phyloP scores from a whole-genome alignment of 2,888 invertebrate species.

The Drosophila anomalata region DNA sequence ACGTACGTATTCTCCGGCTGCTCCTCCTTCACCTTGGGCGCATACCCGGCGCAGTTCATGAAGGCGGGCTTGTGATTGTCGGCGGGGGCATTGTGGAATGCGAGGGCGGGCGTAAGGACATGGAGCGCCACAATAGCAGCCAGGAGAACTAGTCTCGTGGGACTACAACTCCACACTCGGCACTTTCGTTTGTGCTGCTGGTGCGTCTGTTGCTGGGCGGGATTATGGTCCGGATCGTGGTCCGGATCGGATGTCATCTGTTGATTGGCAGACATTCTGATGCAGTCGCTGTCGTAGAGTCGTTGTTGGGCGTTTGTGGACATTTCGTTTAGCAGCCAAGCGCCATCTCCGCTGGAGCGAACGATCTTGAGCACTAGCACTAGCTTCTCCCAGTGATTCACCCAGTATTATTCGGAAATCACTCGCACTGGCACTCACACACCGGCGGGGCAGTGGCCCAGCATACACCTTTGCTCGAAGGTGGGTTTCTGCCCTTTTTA shows the following conservation, averaged over 20 bases:
- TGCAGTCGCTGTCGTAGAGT: slow-evolving; percentile 45
- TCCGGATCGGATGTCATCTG: slow-evolving; percentile 25
- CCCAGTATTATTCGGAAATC: slow-evolving; percentile 53
- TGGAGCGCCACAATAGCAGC: slow-evolving; percentile 23
- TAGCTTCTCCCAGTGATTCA: slow-evolving; percentile 49
- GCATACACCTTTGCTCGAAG: slow-evolving; percentile 35
- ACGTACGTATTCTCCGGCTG: slow-evolving; percentile 90
- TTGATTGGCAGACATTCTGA: slow-evolving; percentile 68
- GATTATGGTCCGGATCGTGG: slow-evolving; percentile 25
- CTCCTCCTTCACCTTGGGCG: slow-evolving; percentile 92
- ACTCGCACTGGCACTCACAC: too few species aligned
- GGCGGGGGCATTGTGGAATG: slow-evolving; percentile 44
- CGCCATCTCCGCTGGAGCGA: slow-evolving; percentile 43
- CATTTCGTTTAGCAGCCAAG: slow-evolving; percentile 47
- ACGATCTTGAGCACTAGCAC: slow-evolving; percentile 24
- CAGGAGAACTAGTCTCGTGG: slow-evolving; percentile 24
- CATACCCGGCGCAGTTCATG: slow-evolving; percentile 92
- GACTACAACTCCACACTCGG: slow-evolving; percentile 35
- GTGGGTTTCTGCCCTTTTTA: slow-evolving; percentile 14
- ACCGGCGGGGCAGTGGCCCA: slow-evolving; percentile 8
- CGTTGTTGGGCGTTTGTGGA: slow-evolving; percentile 25
- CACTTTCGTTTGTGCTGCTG: slow-evolving; percentile 67
- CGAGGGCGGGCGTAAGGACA: slow-evolving; percentile 34
- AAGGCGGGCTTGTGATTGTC: slow-evolving; percentile 96
- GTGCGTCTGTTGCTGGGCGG: slow-evolving; percentile 66